Base-by-base conservation (phyloP, 2,888 invertebrate species). In the Sacculina carcini region DNA sequence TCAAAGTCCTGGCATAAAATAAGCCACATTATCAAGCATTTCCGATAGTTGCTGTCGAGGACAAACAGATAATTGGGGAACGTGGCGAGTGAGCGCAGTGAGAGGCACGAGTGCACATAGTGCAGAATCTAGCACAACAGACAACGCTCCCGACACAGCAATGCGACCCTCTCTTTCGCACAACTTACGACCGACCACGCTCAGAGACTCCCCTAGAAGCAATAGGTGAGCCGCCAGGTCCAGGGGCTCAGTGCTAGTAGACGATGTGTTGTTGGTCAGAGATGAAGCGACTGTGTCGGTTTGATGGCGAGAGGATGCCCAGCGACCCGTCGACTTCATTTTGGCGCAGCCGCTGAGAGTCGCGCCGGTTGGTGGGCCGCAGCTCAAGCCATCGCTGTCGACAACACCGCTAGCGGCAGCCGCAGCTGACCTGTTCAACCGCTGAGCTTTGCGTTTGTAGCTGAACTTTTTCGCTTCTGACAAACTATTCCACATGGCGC, bases 111-210 rank as follows among this genome's bases (percentile, higher is more conserved):
- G 70, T 2, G 90, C 83, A 66, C 92, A 92, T 29, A 94, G 71
- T 54, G 92, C 67, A 2, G 90, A 89, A 68, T 94, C 92, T 56
- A 94, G 67, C 14, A 94, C 70, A 14, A 92, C 87, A 0, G 90
- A 90, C 53, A 92, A 72, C 54, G 87, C 89, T 0, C 90, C 92
- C 0, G 89, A 90, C 16, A 92, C 89, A 0, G 90, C 87, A 55
- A 90, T 87, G 66, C 89, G 85, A 12, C 90, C 90, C 76, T 81
- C 67, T 54, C 67, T 86, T 87, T 90, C 89, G 64, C 86, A 87
- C 5, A 92, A 72, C 36, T 90, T 69, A 64, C 85, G 84, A 0
- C 94, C 92, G 58, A 94, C 89, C 62, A 87, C 86, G 46, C 82
- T 81, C 19, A 94, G 71, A 61, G 87, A 90, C 66, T 92, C 92